A percentile compares a stretch with the other conserved stretches of the same genome.
These are phyloP conservation scores for Salvator merianae DNA, from an alignment of 2,113 vertebrate species.

Conservation along the genomic window DNA sequence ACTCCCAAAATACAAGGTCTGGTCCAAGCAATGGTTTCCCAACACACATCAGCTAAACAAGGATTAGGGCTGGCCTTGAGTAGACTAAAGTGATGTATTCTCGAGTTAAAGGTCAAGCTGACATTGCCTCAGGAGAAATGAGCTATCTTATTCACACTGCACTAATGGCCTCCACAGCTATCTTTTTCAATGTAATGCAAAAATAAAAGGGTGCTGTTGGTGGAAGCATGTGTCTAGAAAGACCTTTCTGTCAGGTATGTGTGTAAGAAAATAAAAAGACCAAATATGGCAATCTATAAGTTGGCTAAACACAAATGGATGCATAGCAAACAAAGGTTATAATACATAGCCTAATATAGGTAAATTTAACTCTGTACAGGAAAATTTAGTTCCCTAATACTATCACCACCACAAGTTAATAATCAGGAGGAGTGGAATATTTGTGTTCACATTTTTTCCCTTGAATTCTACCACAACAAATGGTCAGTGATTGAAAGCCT, in stretches of 20 bases:
- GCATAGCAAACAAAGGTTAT: conserved; percentile 2
- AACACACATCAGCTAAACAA: not conserved
- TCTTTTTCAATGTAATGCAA: not conserved
- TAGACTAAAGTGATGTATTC: not conserved
- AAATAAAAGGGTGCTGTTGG: not conserved
- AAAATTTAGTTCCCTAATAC: not conserved
- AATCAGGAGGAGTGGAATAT: no score
- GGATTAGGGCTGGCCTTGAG: conserved; percentile 1
- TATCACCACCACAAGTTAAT: not conserved
- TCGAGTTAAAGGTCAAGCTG: conserved; percentile 20
- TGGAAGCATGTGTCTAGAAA: not conserved
- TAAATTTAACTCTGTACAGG: no score
- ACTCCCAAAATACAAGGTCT: conserved; percentile 11
- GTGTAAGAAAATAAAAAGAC: not conserved
- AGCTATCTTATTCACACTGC: not conserved
- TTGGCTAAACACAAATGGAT: not conserved
- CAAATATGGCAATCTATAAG: not conserved
- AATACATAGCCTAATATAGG: not conserved
- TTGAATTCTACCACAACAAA: no score
- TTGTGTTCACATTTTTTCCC: no score
- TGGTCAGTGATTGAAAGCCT: no score
- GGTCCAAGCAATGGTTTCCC: conserved; percentile 3
- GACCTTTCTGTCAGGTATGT: not conserved
- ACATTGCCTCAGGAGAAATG: conserved; percentile 16
- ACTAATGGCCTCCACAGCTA: not conserved